Conservation (phyloP, 2,113 vertebrate species). For the Antechinus flavipes region DNA sequence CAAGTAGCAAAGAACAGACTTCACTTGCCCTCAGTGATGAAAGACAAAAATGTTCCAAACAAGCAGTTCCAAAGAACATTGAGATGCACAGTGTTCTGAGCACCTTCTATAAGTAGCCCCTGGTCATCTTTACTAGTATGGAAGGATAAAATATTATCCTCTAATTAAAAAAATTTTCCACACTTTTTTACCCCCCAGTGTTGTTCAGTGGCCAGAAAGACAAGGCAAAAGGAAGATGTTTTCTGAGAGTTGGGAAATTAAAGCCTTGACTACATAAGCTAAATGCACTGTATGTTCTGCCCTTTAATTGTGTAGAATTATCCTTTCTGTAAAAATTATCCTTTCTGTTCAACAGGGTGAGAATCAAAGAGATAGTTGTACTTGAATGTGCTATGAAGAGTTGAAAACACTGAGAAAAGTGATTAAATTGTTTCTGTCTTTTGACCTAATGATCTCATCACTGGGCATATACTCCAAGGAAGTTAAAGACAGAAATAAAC, state of each 20-base stretch:
- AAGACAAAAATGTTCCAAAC: background rate
- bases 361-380: slow-evolving; percentile 23
- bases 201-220: slow-evolving; percentile 24
- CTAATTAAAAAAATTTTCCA: slow-evolving; percentile 4
- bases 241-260: slow-evolving; percentile 40
- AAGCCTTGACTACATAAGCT: background rate
- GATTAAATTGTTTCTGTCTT: background rate
- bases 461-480: background rate
- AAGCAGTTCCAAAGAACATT: background rate
- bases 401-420: background rate
- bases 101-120: background rate
- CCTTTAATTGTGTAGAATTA: background rate
- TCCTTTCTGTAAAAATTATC: background rate
- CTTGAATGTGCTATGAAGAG: background rate
- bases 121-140: background rate
- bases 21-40: background rate
- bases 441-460: background rate
- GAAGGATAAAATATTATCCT: background rate
- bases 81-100: background rate
- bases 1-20: background rate
- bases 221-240: slow-evolving; percentile 32
- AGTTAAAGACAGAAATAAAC: background rate
- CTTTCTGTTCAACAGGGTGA: background rate
- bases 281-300: background rate
- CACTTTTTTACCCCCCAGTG: background rate